Evolutionary conservation across 2,888 invertebrate genomes (phyloP).

Genomic region (Labia minor): DNA sequence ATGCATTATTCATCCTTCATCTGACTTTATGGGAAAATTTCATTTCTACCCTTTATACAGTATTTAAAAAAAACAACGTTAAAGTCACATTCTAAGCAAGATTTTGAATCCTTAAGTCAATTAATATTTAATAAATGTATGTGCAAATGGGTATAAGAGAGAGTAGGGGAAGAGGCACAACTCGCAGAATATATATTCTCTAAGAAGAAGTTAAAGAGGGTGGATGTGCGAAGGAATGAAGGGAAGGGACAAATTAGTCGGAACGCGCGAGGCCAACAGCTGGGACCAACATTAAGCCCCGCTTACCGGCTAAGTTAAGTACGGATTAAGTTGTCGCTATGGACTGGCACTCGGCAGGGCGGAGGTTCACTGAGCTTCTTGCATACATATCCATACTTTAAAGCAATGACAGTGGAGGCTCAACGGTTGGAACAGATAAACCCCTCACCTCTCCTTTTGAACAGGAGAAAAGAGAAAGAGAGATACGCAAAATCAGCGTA

Average conservation of each 20-base stretch:
- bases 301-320: slow-evolving; percentile 4
- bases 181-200: not conserved
- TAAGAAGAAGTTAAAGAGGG: slow-evolving; percentile 6
- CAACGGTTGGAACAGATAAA: not conserved
- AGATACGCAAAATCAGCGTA: no score
- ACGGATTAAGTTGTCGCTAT: slow-evolving; percentile 13
- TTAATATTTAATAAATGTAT: slow-evolving; percentile 8
- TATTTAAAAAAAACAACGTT: not conserved
- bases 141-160: not conserved
- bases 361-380: not conserved
- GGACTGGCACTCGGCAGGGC: not conserved
- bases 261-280: not conserved
- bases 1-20: no score
- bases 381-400: slow-evolving; percentile 7
- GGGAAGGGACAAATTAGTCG: not conserved
- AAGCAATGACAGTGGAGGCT: slow-evolving; percentile 3
- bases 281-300: slow-evolving; percentile 8
- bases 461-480: not conserved
- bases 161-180: not conserved
- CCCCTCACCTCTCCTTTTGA: not conserved
- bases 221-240: not conserved
- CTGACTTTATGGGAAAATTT: no score
- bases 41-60: not conserved
- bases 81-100: not conserved
- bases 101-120: slow-evolving; percentile 4